Conservation (phyloP, 2,113 vertebrate species). For the Platichthys flesus region DNA sequence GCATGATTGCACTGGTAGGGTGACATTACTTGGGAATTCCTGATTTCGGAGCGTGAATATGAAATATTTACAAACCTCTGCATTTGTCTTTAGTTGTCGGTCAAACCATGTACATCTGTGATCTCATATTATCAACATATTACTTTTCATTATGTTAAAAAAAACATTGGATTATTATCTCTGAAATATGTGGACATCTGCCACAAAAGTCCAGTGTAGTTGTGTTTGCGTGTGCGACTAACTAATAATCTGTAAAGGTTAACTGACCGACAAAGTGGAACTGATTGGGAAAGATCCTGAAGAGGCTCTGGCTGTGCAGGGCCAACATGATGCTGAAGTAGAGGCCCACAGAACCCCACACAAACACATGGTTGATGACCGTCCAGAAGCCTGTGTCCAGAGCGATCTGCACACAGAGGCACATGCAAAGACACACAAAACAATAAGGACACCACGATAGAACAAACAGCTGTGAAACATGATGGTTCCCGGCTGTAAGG, state of each 20-base stretch:
- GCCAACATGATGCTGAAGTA: conserved; percentile 93
- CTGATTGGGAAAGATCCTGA: conserved; percentile 92
- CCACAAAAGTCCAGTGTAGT: too few species aligned
- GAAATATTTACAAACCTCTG: background rate
- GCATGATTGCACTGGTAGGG: background rate
- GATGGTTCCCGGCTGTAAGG: background rate
- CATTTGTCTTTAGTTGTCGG: too few species aligned
- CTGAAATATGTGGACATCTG: background rate
- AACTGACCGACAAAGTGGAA: conserved; percentile 93
- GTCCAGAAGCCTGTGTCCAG: conserved; percentile 97
- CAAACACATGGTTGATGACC: conserved; percentile 94
- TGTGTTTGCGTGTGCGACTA: background rate
- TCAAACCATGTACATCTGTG: too few species aligned
- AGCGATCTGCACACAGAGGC: conserved; percentile 83
- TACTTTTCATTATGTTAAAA: background rate
- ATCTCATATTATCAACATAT: background rate
- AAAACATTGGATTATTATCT: background rate
- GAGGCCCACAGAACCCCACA: conserved; percentile 92
- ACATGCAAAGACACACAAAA: background rate
- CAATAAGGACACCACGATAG: background rate
- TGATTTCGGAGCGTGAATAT: background rate
- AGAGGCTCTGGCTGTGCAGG: conserved; percentile 92
- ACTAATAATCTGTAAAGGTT: background rate
- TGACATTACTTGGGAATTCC: conserved; percentile 2
- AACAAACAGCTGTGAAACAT: background rate